Evolutionary conservation across 1,140 invertebrate genomes (phyloP).

Genomic region (Megalonaias nervosa): DNA sequence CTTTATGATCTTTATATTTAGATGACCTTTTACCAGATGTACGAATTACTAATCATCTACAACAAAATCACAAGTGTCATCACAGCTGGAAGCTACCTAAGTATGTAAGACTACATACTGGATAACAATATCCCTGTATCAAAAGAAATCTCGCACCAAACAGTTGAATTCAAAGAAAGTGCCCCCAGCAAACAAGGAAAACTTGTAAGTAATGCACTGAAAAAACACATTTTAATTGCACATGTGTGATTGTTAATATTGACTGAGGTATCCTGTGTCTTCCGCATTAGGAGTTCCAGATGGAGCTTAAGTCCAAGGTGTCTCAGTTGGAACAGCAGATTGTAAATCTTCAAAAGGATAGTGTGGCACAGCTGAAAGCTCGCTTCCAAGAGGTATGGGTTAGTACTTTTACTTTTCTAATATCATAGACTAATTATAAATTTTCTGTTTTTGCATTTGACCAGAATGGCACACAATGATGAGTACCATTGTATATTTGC

Average conservation of each 20-base stretch:
- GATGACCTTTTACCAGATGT: too few species aligned
- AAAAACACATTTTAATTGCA: not conserved
- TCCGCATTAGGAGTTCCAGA: conserved; percentile 1
- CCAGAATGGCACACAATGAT: too few species aligned
- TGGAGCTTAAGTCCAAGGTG: conserved; percentile 80
- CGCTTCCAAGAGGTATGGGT: conserved; percentile 82
- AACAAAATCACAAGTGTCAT: too few species aligned
- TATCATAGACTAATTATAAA: not conserved
- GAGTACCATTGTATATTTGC: too few species aligned
- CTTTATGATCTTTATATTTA: too few species aligned
- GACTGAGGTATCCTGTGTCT: not conserved
- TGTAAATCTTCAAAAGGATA: conserved; percentile 90
- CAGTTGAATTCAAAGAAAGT: not conserved
- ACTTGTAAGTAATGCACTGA: not conserved
- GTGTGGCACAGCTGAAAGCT: conserved; percentile 87
- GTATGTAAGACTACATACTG: too few species aligned
- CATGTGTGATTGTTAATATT: not conserved
- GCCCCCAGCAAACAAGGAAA: not conserved
- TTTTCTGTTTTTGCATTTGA: too few species aligned
- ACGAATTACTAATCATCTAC: too few species aligned
- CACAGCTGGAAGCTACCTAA: too few species aligned
- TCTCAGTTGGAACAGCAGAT: conserved; percentile 93
- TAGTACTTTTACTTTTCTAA: not conserved
- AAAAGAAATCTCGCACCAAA: not conserved
- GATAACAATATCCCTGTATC: not conserved